Base-by-base conservation (phyloP, 2,888 invertebrate genomes). In the Tenthredo distinguenda region DNA sequence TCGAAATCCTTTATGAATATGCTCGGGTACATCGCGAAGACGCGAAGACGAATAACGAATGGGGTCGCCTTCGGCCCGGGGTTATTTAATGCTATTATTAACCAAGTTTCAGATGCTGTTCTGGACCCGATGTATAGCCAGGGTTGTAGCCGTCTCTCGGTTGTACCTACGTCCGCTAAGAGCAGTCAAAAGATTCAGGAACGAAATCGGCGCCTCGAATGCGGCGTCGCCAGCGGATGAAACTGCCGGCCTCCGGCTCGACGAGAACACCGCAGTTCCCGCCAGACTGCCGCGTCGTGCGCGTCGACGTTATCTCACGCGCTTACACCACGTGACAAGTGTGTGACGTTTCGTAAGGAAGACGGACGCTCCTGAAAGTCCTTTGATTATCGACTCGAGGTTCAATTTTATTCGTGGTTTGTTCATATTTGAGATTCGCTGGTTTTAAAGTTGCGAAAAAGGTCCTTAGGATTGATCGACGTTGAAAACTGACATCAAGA, bases 261-360 rank as follows among this genome's bases (percentile, higher is more conserved):
- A 31, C 71, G 82, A 40, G 72, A 85, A 65, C 68, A 77, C 86
- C 89, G 90, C 91, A 92, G 92, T 92, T 88, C 89, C 87, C 89
- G 90, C 90, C 87, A 90, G 90, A 90, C 91, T 88, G 90, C 90
- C 89, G 91, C 87, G 89, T 89, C 87, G 91, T 88, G 90, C 90
- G 90, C 88, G 87, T 91, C 91, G 91, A 68, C 88, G 90, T 87
- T 87, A 87, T 85, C 83, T 84, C 86, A 83, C 87, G 88, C 87
- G 88, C 86, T 89, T 86, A 87, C 83, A 87, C 89, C 91, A 91
- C 91, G 91, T 90, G 91, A 89, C 87, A 88, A 83, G 71, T 68
- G 83, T 43, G 65, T 68, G 68, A 68, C 65, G n/a, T 83, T 68
- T 65, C 21, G 15, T 68, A 4, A n/a, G 34, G 34, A 34, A 55